Conservation (phyloP, 2,888 invertebrate species). For the Phragmatobia fuliginosa region DNA sequence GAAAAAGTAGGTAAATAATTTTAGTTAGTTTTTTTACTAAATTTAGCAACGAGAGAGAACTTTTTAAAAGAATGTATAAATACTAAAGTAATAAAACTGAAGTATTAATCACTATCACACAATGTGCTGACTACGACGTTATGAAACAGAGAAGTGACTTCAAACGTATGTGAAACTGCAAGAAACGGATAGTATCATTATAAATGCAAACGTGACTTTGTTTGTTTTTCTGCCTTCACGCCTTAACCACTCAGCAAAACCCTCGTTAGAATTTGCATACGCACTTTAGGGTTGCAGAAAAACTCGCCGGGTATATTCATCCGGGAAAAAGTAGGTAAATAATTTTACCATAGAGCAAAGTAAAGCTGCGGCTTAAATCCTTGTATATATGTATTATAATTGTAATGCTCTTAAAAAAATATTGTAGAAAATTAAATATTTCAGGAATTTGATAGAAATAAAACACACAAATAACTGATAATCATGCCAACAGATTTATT, state of each 20-base stretch:
- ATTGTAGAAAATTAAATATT: slow-evolving; percentile 10
- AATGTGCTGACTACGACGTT: neutral
- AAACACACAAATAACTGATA: slow-evolving; percentile 52
- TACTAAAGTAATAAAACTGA: no score
- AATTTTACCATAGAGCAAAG: no score
- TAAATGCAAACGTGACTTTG: neutral
- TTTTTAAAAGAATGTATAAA: no score
- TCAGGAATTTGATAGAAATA: slow-evolving; percentile 31
- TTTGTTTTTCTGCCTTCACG: neutral
- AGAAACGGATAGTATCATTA: neutral
- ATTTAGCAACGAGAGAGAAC: no score
- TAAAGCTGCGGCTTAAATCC: neutral
- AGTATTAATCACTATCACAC: no score
- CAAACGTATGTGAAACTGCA: neutral
- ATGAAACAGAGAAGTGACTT: neutral
- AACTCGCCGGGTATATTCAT: neutral
- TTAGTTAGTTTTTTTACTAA: no score
- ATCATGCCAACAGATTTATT: slow-evolving; percentile 70
- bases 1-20: no score
- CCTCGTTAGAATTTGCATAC: slow-evolving; percentile 1
- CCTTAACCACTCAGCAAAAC: neutral
- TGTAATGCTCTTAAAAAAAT: neutral
- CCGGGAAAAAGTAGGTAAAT: neutral
- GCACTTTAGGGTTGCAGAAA: neutral
- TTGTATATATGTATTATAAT: slow-evolving; percentile 22